Base-by-base conservation (phyloP, 2,797 vertebrate genomes). In the Carapus acus region DNA sequence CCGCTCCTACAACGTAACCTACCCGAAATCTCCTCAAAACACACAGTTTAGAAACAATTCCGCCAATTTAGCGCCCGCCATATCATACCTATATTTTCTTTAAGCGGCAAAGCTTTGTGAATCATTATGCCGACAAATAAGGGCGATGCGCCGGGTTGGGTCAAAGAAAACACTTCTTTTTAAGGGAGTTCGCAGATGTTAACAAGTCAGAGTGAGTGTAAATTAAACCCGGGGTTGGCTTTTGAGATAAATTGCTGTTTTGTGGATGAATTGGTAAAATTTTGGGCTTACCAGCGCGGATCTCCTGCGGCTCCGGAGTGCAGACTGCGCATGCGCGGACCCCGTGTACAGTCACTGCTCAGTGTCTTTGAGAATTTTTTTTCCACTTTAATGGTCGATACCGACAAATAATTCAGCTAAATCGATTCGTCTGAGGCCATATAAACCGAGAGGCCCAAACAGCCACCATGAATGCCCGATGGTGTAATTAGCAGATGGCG, bases 271-370 rank as follows among this genome's bases (percentile, higher is more conserved):
- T 83, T 73, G 43, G 61, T 64, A 74, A 84, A 80, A 75, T 87
- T 84, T 81, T n/a, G n/a, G 81, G 72, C 88, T 90, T 87, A 90
- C 89, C 89, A 89, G 85, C 85, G 76, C 81, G 83, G 79, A 77
- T 85, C 85, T 88, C 84, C 86, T 88, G 88, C 87, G 83, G 83
- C 82, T 85, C 83, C 75, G 68, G 65, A 57, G 65, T 49, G 66
- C 34, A 2, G 4, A 83, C 40, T 80, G 85, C 88, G 89, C 89
- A 86, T 87, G 89, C 87, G 87, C 72, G 46, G 12, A 9, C n/a
- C 42, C 49, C 20, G 49, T 19, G 67, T 60, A 68, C 68, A 76
- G 73, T 71, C 71, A 68, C 61, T 17, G 69, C 54, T 69, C 16
- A 21, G 16, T 27, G 22, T 57, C 24, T 58, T 48, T 59, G 50